Base-by-base conservation (phyloP, 2,113 vertebrate genomes). In the Microtus montanus region DNA sequence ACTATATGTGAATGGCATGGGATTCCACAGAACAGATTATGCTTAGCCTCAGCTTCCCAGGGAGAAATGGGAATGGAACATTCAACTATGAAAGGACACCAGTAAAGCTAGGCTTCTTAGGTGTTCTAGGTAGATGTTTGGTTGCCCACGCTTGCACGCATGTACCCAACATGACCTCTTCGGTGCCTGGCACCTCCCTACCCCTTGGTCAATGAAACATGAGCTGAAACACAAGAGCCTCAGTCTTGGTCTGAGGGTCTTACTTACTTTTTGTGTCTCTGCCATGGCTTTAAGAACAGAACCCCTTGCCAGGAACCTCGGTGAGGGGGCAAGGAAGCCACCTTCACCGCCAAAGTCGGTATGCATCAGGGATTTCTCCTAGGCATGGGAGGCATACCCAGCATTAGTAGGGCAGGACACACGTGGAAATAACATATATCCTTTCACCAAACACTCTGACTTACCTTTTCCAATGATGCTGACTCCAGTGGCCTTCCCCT, bases 91-190 rank as follows among this genome's bases (percentile, higher is more conserved):
- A 64, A 78, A 64, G 58, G 19, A 1, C 0, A 12, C 1, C 68
- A 74, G 24, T 1, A 33, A 63, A 6, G 14, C 6, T 14, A 19
- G 11, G 19, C 26, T 17, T 33, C 44, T 11, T 47, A 12, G 22
- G 19, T 22, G 12, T 30, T 41, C 52, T 61, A 1, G 5, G 47
- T 11, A 78, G 86, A 70, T 0, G 1, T 0, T 0, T 3, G 15
- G 9, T 47, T 26, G n/a, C 6, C 79, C 33, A 54, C 30, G n/a
- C 14, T 24, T 74, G n/a, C 3, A 1, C 0, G 58, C 49, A 5
- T 15, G 3, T 0, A 52, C 20, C 33, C 1, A 0, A n/a, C 28
- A 1, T 0, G 1, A 13, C 15, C 30, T 20, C 1, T 0, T 0
- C 10, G 20, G 44, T 1, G 11, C 13, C 0, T 1, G 4, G 9